Evolutionary conservation across 2,888 invertebrate genomes (phyloP).

Genomic region (Tolmerus cingulatus): DNA sequence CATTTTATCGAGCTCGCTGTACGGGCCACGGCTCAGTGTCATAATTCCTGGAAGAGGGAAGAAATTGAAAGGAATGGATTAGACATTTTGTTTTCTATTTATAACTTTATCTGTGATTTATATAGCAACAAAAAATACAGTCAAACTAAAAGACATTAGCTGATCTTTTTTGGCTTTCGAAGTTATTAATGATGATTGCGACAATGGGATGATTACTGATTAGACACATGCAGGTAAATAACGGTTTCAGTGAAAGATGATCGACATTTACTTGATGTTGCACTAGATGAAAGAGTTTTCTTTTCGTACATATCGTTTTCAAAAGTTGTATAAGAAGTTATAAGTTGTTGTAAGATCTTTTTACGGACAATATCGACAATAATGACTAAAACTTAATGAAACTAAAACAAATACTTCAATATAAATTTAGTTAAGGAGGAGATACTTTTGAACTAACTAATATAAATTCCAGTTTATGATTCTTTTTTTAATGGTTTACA

Average conservation of each 20-base stretch:
- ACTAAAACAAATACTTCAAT: background rate
- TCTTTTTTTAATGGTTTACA: too few species aligned
- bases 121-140: conserved; percentile 10
- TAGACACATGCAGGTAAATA: conserved; percentile 10
- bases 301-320: background rate
- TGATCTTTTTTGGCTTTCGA: conserved; percentile 33
- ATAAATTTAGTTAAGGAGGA: too few species aligned
- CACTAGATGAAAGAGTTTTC: background rate
- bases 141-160: conserved; percentile 14
- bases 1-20: conserved; percentile 95
- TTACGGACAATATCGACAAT: background rate
- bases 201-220: conserved; percentile 16
- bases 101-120: background rate
- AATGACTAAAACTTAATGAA: background rate
- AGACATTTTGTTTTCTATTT: background rate
- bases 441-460: too few species aligned
- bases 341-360: too few species aligned
- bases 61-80: conserved; percentile 26
- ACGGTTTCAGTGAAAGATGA: background rate
- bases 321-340: too few species aligned
- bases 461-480: too few species aligned
- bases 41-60: conserved; percentile 81
- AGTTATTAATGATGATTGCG: background rate
- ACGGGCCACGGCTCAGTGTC: conserved; percentile 97
- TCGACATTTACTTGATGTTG: background rate